Base-by-base conservation (phyloP, 2,113 vertebrate genomes). In the Cyprichromis sp. region DNA sequence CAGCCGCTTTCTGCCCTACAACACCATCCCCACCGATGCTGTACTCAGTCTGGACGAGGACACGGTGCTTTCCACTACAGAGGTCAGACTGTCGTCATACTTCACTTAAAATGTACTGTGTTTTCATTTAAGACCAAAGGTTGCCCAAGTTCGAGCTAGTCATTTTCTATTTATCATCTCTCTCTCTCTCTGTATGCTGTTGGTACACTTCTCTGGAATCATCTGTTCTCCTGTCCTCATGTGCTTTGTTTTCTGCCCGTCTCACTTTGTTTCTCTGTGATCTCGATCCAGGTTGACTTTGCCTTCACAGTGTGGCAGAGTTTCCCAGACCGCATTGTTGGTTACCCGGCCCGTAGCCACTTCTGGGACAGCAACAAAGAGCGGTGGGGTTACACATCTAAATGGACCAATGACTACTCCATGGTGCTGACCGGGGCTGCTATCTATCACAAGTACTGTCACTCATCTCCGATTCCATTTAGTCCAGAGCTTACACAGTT, bases 371-470 rank as follows among this genome's bases (percentile, higher is more conserved):
- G 97, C 94, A 97, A 97, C 92, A 99, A 99, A 91, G 98, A 98
- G 93, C 96, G 98, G 5, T 99, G 99, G 99, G 98, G 98, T 36
- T 99, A 99, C 95, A 99, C 99, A 1, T 99, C 99, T 78, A 99
- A 99, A 91, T 99, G 99, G 99, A 99, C 99, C 80, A 99, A 99
- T 36, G 99, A 99, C 96, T 99, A 99, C 96, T 99, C 98, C 92
- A 99, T 99, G 98, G 98, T 99, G 94, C 97, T 99, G 95, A 99
- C 98, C 8, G 99, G 99, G 94, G 99, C 99, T 96, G 98, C 99
- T 97, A 97, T 99, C 95, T 99, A 99, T 96, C 99, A 99, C 97
- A 99, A 98, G 99, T 99, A 95, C 82, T 36, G n/a, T 63, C 7
- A 7, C 68, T 40, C 4, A 7, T 21, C 17, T 85, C 19, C 4